Evolutionary conservation across 2,797 vertebrate species (phyloP).

Genomic region (Eospalax fontanierii): DNA sequence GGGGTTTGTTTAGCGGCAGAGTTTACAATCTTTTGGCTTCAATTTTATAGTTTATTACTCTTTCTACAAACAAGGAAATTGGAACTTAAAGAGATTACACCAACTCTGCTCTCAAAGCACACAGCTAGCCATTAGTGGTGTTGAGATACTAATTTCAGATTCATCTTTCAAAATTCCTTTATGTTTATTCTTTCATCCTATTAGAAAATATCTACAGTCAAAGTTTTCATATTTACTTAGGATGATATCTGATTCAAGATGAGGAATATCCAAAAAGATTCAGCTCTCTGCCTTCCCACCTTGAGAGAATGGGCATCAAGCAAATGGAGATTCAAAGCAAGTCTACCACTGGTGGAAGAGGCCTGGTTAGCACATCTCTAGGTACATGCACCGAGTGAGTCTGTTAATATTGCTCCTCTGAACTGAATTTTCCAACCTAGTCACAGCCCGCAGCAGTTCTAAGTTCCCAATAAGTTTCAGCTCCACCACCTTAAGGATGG

Average conservation of each 20-base stretch:
- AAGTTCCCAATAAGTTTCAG: neutral
- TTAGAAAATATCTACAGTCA: neutral
- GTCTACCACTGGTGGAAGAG: neutral
- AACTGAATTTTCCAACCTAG: neutral
- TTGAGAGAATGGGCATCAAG: neutral
- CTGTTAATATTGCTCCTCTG: neutral
- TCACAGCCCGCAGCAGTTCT: neutral
- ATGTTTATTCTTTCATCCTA: neutral
- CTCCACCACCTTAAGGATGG: neutral
- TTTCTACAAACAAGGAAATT: constrained; percentile 17
- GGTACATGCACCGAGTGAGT: neutral
- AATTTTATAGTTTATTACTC: neutral
- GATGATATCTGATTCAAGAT: neutral
- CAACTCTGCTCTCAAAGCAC: neutral
- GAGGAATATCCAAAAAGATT: neutral
- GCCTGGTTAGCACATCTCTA: neutral
- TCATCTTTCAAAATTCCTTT: neutral
- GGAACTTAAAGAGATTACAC: constrained; percentile 9
- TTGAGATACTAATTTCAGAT: neutral
- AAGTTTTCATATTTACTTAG: neutral
- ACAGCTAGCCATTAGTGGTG: neutral
- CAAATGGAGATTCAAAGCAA: neutral
- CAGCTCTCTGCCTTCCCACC: neutral
- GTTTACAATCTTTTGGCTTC: neutral
- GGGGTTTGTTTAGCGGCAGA: neutral